phyloP scores from a whole-genome alignment of 2,797 vertebrate species.

The Crocidura indochinensis region DNA sequence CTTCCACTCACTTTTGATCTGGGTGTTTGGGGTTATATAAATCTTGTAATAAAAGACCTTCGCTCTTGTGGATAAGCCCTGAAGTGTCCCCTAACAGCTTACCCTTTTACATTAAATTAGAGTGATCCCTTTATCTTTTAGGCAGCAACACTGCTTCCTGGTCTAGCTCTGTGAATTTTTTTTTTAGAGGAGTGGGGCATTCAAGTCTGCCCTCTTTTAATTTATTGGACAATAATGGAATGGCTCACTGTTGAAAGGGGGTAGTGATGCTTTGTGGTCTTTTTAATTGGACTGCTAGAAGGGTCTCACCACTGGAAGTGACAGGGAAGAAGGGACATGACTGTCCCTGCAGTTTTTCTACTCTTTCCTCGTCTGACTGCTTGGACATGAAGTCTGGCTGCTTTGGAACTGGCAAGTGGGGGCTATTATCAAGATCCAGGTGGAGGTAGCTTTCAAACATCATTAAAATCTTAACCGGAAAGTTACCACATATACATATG shows the following conservation, averaged over 20 bases:
- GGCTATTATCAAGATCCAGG: neutral
- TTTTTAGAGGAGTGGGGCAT: slow-evolving; percentile 42
- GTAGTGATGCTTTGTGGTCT: neutral
- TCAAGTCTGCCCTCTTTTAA: slow-evolving; percentile 57
- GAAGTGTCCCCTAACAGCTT: slow-evolving; percentile 46
- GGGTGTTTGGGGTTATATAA: slow-evolving; percentile 67
- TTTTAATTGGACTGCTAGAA: neutral
- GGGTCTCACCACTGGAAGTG: neutral
- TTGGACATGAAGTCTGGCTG: neutral
- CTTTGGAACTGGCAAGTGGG: neutral
- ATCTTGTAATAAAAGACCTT: slow-evolving; percentile 77
- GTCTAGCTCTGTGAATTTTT: slow-evolving; percentile 70
- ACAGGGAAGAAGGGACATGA: neutral
- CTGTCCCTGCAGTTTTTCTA: neutral
- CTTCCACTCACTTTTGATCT: slow-evolving; percentile 77
- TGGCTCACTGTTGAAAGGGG: neutral
- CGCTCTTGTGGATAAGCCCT: slow-evolving; percentile 66
- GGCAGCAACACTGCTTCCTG: slow-evolving; percentile 71
- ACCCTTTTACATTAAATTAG: slow-evolving; percentile 82
- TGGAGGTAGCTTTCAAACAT: neutral
- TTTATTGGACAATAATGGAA: slow-evolving; percentile 55
- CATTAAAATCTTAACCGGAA: slow-evolving; percentile 48
- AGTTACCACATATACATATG: neutral
- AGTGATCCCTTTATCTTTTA: slow-evolving; percentile 78
- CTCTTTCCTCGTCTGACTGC: neutral